Conservation (phyloP, 2,113 vertebrate genomes). For the Phaetusa simplex region DNA sequence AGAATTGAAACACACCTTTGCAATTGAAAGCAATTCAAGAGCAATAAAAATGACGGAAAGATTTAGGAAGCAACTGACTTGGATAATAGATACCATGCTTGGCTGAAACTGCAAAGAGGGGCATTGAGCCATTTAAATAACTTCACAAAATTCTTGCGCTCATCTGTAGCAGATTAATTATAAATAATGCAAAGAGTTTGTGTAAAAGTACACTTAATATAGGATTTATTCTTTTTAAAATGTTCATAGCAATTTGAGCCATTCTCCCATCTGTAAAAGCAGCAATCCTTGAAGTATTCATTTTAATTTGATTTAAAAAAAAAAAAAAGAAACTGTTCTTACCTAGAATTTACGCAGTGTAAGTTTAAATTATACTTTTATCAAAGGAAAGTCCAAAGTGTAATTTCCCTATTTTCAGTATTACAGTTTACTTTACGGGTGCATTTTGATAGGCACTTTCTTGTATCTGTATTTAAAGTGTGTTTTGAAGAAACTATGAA, state of each 20-base stretch:
- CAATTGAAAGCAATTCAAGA: neutral
- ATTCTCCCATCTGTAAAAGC: neutral
- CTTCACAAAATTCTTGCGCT: neutral
- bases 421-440: neutral
- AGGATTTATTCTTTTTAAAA: neutral
- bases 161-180: neutral
- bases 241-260: neutral
- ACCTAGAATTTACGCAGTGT: neutral
- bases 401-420: neutral
- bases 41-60: neutral
- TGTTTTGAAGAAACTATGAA: neutral
- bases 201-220: neutral
- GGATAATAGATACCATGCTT: neutral
- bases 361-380: neutral
- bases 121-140: neutral
- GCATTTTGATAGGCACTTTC: neutral
- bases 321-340: neutral
- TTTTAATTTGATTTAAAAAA: neutral
- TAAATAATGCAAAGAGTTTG: neutral
- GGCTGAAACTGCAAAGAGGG: neutral
- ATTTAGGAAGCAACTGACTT: neutral
- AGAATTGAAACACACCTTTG: neutral
- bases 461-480: neutral
- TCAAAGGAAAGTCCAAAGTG: neutral
- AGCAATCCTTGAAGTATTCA: neutral